phyloP scores from a whole-genome alignment of 2,113 vertebrate species.

The Archocentrus centrarchus region DNA sequence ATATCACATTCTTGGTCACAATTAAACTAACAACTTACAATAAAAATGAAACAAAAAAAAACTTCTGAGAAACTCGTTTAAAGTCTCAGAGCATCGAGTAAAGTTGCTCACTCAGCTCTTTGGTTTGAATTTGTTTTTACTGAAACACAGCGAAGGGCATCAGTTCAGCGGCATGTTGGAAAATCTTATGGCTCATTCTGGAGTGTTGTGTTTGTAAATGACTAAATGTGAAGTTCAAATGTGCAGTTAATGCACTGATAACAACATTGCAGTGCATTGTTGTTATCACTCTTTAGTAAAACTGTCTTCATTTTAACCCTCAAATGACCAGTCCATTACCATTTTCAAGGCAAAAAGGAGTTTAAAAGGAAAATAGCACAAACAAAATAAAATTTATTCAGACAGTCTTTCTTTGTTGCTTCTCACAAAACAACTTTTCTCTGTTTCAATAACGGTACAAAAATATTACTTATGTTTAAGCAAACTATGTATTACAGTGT shows the following conservation, averaged over 20 bases:
- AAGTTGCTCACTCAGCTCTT: background rate
- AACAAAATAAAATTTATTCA: background rate
- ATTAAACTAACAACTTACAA: background rate
- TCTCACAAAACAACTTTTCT: background rate
- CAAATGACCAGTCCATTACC: background rate
- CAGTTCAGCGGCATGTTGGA: background rate
- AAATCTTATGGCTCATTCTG: background rate
- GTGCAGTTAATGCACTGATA: background rate
- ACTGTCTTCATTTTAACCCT: background rate
- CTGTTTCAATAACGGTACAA: background rate
- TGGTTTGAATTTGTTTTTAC: background rate
- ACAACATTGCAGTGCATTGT: background rate
- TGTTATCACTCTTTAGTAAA: background rate
- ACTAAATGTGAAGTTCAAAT: background rate
- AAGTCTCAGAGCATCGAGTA: background rate
- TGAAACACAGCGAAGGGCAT: background rate
- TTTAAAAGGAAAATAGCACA: background rate
- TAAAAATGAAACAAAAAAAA: background rate
- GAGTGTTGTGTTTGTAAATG: background rate
- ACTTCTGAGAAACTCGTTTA: too few relatives aligned
- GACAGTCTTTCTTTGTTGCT: background rate
- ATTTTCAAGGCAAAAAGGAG: background rate
- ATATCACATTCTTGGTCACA: slow-evolving; percentile 1
- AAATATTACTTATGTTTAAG: background rate
- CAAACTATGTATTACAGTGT: background rate